Evolutionary conservation across 2,888 invertebrate species (phyloP).

Genomic region (Stomorhina lunata): DNA sequence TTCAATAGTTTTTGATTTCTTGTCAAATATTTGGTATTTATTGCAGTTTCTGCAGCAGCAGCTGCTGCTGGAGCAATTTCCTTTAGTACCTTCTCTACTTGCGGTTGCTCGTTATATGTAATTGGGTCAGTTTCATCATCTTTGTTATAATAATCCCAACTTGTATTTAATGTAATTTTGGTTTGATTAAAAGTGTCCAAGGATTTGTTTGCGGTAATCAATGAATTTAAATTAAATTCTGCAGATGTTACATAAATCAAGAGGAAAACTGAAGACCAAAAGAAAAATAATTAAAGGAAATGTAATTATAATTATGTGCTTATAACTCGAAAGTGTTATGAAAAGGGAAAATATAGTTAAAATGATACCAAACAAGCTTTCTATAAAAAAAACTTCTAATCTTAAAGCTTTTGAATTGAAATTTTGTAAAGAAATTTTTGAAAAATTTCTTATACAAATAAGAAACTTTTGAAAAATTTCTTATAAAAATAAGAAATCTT

Average conservation of each 20-base stretch:
- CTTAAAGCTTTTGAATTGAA: too few species aligned
- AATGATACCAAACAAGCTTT: too few species aligned
- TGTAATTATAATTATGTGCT: conserved; percentile 2
- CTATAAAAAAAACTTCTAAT: too few species aligned
- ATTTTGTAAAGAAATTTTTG: too few species aligned
- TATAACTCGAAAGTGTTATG: background rate
- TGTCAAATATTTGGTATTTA: background rate
- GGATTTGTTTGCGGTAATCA: conserved; percentile 36
- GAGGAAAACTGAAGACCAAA: background rate
- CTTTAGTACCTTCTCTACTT: background rate
- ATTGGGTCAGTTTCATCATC: conserved; percentile 41
- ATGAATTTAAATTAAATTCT: conserved; percentile 39
- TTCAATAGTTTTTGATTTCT: conserved; percentile 20
- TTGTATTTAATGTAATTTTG: conserved; percentile 48
- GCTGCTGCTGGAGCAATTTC: conserved; percentile 4
- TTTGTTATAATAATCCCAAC: conserved; percentile 13
- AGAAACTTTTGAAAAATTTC: too few species aligned
- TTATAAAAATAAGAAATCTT: too few species aligned
- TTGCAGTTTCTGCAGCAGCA: background rate
- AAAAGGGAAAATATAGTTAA: too few species aligned
- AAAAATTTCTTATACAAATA: too few species aligned
- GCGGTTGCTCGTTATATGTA: background rate
- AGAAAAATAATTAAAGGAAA: background rate
- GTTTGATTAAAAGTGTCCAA: conserved; percentile 48
- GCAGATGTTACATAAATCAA: conserved; percentile 29